Evolutionary conservation across 2,797 vertebrate genomes (phyloP).

Genomic region (Gastrophryne carolinensis): DNA sequence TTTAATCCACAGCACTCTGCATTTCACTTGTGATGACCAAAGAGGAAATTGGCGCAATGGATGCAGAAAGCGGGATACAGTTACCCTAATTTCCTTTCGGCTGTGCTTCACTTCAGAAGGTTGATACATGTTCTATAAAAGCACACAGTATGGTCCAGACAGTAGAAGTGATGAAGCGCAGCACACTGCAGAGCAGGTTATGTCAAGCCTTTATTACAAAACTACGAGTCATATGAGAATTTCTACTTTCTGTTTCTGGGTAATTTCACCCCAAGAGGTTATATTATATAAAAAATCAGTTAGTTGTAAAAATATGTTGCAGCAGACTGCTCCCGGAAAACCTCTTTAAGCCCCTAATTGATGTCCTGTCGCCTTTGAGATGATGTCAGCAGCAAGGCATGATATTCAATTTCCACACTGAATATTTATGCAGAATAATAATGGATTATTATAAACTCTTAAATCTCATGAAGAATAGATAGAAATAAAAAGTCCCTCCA

Average conservation of each 20-base stretch:
- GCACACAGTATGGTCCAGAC: slow-evolving; percentile 15
- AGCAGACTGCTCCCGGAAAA: slow-evolving; percentile 36
- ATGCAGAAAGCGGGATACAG: neutral
- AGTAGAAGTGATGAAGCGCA: neutral
- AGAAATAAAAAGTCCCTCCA: slow-evolving; percentile 4
- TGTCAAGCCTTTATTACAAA: slow-evolving; percentile 23
- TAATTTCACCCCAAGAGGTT: slow-evolving; percentile 38
- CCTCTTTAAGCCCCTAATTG: slow-evolving; percentile 47
- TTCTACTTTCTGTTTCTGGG: slow-evolving; percentile 24
- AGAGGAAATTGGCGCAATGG: neutral
- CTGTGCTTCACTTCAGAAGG: neutral
- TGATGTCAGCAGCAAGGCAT: slow-evolving; percentile 37
- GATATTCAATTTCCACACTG: slow-evolving; percentile 42
- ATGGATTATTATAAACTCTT: slow-evolving; percentile 13
- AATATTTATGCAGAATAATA: slow-evolving; percentile 37
- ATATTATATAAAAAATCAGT: slow-evolving; percentile 45
- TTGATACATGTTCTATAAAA: slow-evolving; percentile 3
- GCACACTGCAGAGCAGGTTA: neutral
- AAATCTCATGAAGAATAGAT: slow-evolving; percentile 23
- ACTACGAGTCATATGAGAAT: slow-evolving; percentile 18
- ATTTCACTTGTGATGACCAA: neutral
- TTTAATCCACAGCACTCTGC: neutral
- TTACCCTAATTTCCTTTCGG: neutral
- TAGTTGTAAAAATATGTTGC: slow-evolving; percentile 38
- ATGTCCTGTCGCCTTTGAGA: slow-evolving; percentile 43